These are phyloP conservation scores for Motacilla alba DNA, from an alignment of 2,113 vertebrate genomes.

Conservation along the genomic window DNA sequence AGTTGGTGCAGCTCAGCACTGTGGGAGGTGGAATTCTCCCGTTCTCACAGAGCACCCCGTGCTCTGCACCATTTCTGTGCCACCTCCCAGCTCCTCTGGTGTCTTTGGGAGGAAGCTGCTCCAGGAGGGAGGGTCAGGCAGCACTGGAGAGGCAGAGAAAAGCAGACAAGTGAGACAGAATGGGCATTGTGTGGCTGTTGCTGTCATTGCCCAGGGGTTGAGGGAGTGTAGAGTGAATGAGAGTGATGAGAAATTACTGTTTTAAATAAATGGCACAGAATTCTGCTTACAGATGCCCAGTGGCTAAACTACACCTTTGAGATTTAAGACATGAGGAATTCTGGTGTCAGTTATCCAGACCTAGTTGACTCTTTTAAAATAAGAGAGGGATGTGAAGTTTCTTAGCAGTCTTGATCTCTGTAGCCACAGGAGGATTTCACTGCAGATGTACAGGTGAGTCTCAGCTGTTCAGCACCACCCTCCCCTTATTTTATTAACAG, in stretches of 20 bases:
- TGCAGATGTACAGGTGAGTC: not conserved
- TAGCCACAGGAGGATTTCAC: not conserved
- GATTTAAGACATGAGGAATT: not conserved
- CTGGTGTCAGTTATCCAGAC: rapidly evolving
- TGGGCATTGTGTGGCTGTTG: not conserved
- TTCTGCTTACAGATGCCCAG: not conserved
- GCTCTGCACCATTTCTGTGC: not conserved
- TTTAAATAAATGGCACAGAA: not conserved
- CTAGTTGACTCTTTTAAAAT: not conserved
- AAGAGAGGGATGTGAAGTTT: not conserved
- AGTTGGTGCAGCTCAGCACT: not conserved
- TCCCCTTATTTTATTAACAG: not conserved
- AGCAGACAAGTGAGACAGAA: not conserved
- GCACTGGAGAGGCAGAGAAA: not conserved
- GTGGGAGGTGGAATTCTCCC: not conserved
- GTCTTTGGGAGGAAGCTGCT: not conserved
- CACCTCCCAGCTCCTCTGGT: not conserved
- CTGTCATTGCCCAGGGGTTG: not conserved
- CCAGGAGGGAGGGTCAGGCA: not conserved
- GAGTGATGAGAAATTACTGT: slow-evolving; percentile 31
- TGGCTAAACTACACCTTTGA: not conserved
- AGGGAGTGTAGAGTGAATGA: not conserved
- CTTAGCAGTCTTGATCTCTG: not conserved
- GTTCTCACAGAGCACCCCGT: rapidly evolving
- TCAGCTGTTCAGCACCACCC: not conserved